phyloP scores from a whole-genome alignment of 2,888 invertebrate species.

The Stenolophus ochropezus region DNA sequence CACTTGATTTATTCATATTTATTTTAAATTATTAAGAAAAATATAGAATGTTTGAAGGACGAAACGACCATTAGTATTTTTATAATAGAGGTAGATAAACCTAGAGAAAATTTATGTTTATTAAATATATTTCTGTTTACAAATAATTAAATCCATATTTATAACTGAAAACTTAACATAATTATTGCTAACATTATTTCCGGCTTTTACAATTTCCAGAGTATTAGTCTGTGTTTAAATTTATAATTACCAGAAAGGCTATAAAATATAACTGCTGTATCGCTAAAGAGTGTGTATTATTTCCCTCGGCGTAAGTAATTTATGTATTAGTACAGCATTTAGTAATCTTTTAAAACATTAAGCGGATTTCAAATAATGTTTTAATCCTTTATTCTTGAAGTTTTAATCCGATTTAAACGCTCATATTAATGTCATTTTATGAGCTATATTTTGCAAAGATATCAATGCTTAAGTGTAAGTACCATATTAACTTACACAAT shows the following conservation, averaged over 20 bases:
- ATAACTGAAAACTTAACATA: too few species aligned
- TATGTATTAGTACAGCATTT: neutral
- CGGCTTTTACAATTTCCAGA: too few species aligned
- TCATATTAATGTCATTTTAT: constrained; percentile 3
- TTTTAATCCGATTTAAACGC: constrained; percentile 3
- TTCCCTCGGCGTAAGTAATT: neutral
- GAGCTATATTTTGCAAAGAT: constrained; percentile 3
- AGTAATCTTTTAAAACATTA: constrained; percentile 3
- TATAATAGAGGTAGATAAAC: too few species aligned
- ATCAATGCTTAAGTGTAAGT: neutral
- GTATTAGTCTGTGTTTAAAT: neutral
- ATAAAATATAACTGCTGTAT: neutral
- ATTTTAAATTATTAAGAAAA: too few species aligned
- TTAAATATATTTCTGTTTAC: too few species aligned
- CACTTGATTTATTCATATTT: too few species aligned
- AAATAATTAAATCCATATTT: too few species aligned
- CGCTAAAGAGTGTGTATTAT: neutral
- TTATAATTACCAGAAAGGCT: neutral
- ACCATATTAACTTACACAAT: neutral
- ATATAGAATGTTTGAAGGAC: too few species aligned
- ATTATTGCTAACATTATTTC: too few species aligned
- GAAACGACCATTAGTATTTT: too few species aligned
- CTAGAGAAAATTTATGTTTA: too few species aligned
- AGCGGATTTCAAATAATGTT: constrained; percentile 6
- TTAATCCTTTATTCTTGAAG: neutral